Evolutionary conservation across 2,113 vertebrate genomes (phyloP).

Genomic region (Chionodraco myersi): DNA sequence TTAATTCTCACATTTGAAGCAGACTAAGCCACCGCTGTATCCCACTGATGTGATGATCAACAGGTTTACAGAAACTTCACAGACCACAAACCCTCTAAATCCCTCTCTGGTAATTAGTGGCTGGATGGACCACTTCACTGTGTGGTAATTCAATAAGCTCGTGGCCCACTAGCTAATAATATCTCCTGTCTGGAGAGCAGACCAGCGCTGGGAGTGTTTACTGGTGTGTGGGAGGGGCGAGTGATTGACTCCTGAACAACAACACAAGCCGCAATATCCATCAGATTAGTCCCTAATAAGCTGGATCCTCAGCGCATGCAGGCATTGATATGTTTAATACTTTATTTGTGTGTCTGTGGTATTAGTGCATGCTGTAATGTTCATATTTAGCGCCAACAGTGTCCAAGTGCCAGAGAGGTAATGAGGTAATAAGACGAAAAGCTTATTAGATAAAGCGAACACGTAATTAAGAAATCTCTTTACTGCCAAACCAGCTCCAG

Average conservation of each 20-base stretch:
- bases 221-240: neutral
- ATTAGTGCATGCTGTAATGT: neutral
- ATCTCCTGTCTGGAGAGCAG: conserved; percentile 67
- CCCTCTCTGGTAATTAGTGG: conserved; percentile 74
- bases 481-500: conserved; percentile 36
- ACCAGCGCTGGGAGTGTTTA: conserved; percentile 28
- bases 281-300: conserved; percentile 49
- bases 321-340: conserved; percentile 42
- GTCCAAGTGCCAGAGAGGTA: conserved; percentile 52
- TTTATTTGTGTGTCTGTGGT: neutral
- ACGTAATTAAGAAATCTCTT: conserved; percentile 72
- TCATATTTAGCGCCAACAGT: conserved; percentile 26
- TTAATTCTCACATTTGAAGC: neutral
- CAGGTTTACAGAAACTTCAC: conserved; percentile 60
- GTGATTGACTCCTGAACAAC: conserved; percentile 34
- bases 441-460: conserved; percentile 63
- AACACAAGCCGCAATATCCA: conserved; percentile 25
- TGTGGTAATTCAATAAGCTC: conserved; percentile 79
- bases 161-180: conserved; percentile 77
- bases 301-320: conserved; percentile 9
- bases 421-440: conserved; percentile 66
- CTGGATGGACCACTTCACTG: conserved; percentile 63
- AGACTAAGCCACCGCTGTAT: conserved; percentile 18
- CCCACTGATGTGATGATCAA: conserved; percentile 43
- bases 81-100: conserved; percentile 66